Conservation (phyloP, 2,888 invertebrate genomes). For the Caenorhabditis panamensis region DNA sequence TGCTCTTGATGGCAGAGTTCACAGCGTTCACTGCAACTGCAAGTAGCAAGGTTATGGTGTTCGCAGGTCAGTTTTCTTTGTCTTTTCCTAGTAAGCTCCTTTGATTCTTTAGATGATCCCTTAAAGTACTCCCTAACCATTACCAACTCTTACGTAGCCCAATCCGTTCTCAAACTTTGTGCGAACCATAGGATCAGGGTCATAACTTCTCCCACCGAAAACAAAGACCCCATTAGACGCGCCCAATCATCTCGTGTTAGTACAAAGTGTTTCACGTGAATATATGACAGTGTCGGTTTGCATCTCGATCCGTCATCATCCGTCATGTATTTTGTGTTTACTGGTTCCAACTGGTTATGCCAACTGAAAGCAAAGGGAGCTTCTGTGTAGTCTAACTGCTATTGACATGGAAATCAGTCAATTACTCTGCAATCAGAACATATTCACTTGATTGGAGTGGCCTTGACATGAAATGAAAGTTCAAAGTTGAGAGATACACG, state of each 20-base stretch:
- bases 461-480: slow-evolving; percentile 11
- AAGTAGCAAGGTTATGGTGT: slow-evolving; percentile 45
- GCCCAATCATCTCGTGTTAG: background rate
- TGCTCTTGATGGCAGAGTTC: slow-evolving; percentile 42
- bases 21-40: slow-evolving; percentile 41
- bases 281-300: background rate
- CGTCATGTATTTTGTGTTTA: slow-evolving; percentile 4
- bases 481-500: slow-evolving; percentile 42
- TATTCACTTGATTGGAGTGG: background rate
- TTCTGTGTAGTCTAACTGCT: background rate
- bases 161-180: background rate
- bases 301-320: slow-evolving; percentile 21
- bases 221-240: background rate
- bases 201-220: slow-evolving; percentile 7
- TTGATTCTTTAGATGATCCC: background rate
- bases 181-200: slow-evolving; percentile 5
- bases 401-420: background rate
- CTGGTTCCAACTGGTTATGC: slow-evolving; percentile 11
- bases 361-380: background rate
- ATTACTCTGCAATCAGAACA: background rate
- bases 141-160: background rate
- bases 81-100: too few species aligned
- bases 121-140: background rate
- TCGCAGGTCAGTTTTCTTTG: slow-evolving; percentile 27
- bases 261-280: slow-evolving; percentile 24